Evolutionary conservation across 1,140 invertebrate species (phyloP).

Genomic region (Homarus americanus): DNA sequence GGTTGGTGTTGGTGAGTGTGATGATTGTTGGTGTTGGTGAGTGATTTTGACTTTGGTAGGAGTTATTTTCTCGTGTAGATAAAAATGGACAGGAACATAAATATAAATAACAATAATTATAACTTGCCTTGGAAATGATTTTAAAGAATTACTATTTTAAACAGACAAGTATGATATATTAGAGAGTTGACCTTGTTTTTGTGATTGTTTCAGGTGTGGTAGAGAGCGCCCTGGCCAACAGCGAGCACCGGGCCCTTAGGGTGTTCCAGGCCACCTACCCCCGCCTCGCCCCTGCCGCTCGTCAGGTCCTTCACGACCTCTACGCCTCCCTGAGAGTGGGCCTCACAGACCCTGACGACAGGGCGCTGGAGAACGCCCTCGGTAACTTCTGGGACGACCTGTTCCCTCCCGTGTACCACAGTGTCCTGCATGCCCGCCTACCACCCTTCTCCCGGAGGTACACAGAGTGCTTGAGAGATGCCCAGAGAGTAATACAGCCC

Average conservation of each 20-base stretch:
- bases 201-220: constrained; percentile 87
- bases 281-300: constrained; percentile 40
- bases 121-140: background rate
- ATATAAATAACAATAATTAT: background rate
- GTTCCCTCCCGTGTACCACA: constrained; percentile 90
- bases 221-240: constrained; percentile 83
- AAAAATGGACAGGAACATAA: background rate
- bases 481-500: constrained; percentile 87
- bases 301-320: constrained; percentile 72
- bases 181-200: background rate
- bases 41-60: no score
- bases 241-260: constrained; percentile 83
- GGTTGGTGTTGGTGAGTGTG: background rate
- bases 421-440: constrained; percentile 66
- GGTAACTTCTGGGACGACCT: constrained; percentile 88
- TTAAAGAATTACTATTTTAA: background rate
- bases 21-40: constrained; percentile 19
- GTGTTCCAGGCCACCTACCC: constrained; percentile 83
- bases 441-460: constrained; percentile 85
- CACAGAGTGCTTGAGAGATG: constrained; percentile 85
- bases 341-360: constrained; percentile 76
- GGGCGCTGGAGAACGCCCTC: constrained; percentile 83
- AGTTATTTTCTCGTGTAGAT: background rate
- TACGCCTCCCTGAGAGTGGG: constrained; percentile 75
- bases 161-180: background rate